These are phyloP conservation scores for Sphecodes monilicornis DNA, from an alignment of 2,888 invertebrate species.

Conservation along the genomic window DNA sequence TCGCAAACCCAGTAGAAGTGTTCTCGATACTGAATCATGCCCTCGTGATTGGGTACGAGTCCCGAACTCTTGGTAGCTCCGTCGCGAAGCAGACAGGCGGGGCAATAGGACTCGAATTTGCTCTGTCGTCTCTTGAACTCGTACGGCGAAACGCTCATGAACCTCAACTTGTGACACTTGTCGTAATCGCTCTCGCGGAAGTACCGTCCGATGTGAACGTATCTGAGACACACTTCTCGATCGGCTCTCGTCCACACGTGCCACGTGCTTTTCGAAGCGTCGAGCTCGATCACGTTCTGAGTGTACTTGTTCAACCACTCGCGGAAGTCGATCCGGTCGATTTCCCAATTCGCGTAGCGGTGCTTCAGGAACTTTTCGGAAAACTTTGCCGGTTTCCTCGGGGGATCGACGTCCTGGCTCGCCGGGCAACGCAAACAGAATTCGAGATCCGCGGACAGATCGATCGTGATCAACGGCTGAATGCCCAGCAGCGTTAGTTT, in stretches of 20 bases:
- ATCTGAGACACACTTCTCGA: conserved; percentile 81
- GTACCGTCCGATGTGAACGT: conserved; percentile 85
- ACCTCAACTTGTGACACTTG: conserved; percentile 85
- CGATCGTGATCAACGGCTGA: conserved; percentile 87
- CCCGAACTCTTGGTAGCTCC: conserved; percentile 82
- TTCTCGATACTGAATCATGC: conserved; percentile 86
- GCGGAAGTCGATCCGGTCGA: conserved; percentile 81
- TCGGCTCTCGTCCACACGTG: conserved; percentile 85
- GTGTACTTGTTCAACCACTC: conserved; percentile 86
- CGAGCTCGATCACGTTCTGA: conserved; percentile 86
- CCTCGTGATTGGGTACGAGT: conserved; percentile 85
- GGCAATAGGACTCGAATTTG: conserved; percentile 86
- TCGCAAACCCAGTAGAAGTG: conserved; percentile 88
- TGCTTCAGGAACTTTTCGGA: conserved; percentile 83
- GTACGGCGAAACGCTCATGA: conserved; percentile 86
- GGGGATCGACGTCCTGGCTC: conserved; percentile 79
- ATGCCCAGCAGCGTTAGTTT: conserved; percentile 85
- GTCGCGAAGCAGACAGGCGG: conserved; percentile 85
- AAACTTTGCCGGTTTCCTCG: conserved; percentile 83
- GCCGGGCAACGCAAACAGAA: conserved; percentile 83
- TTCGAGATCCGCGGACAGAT: conserved; percentile 84
- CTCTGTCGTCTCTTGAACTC: conserved; percentile 86
- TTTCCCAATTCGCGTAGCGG: conserved; percentile 84
- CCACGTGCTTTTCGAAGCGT: conserved; percentile 86
- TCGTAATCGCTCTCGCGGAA: conserved; percentile 84